Evolutionary conservation across 2,888 invertebrate genomes (phyloP).

Genomic region (Alitta virens): DNA sequence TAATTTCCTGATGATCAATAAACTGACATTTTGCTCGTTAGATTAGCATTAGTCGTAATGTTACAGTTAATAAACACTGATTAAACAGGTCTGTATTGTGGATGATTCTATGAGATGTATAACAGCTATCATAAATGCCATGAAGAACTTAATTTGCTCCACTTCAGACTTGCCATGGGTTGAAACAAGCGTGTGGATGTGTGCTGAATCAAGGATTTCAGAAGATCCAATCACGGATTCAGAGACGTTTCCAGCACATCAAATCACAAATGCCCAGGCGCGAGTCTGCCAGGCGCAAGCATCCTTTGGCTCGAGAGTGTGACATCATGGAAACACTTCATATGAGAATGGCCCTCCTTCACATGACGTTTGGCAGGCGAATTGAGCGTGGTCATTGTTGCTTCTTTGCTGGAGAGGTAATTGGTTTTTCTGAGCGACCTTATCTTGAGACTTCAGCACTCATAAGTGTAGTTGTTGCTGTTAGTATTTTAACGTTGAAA

Average conservation of each 20-base stretch:
- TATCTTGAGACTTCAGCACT: background rate
- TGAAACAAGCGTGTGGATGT: conserved; percentile 2
- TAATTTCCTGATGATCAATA: too few relatives aligned
- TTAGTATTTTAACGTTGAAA: background rate
- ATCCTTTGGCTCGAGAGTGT: conserved; percentile 19
- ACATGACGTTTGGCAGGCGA: conserved; percentile 18
- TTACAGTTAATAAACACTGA: too few relatives aligned
- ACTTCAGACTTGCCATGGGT: conserved; percentile 9
- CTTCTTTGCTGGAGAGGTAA: conserved; percentile 21
- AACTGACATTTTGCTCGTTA: too few relatives aligned
- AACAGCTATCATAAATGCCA: too few relatives aligned
- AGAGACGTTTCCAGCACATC: conserved; percentile 9
- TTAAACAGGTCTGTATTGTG: too few relatives aligned
- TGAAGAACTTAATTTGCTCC: too few relatives aligned
- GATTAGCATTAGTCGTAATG: too few relatives aligned
- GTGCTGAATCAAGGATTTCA: conserved; percentile 16
- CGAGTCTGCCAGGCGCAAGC: conserved; percentile 18
- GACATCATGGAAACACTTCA: conserved; percentile 21
- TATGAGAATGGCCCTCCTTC: conserved; percentile 13
- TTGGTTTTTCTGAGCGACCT: background rate
- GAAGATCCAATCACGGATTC: conserved; percentile 7
- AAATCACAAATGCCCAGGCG: conserved; percentile 20
- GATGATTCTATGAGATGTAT: too few relatives aligned
- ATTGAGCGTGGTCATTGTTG: conserved; percentile 17
- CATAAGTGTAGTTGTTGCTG: background rate